Evolutionary conservation across 2,888 invertebrate species (phyloP), one percentile per base, ranked within the genome.

Genomic region (Leptothorax acervorum): DNA sequence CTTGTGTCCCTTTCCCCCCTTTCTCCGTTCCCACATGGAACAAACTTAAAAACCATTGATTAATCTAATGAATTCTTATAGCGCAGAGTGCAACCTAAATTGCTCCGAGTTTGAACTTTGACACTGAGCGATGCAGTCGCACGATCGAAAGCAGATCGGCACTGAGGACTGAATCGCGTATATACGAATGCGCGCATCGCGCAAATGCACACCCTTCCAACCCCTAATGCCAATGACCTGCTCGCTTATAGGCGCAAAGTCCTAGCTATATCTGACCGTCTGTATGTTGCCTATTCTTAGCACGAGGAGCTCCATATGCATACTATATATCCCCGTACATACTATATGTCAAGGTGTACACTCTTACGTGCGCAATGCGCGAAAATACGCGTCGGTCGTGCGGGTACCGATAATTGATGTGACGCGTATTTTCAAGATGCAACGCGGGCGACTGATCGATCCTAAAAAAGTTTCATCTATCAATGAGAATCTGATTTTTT

Each of bases 141-240:
- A 31, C 66, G 87, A 88, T 90, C 90, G 87, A 75, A 84, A 84
- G 83, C 70, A 71, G 74, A 82, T 84, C 82, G 75, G 65, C 82
- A 53, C 79, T 82, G 85, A 71, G 82, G 79, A 89, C 87, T 90
- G 89, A 88, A 89, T 90, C 85, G 88, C 76, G 73, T 23, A 23
- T 23, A 23, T 84, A 86, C 83, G 71, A 75, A 88, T 82, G 88
- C 87, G 88, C 86, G 84, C 87, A 76, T 85, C 86, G 92, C 87
- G 90, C 90, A 90, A 90, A 91, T 91, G 90, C 88, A 90, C 91
- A 92, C 92, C 91, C 42, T 92, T 91, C 92, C 92, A 93, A 93
- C 93, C 93, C 92, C 92, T 92, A 93, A 92, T 93, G 94, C 94
- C 94, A 94, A 94, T 94, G 94, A 94, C 94, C 94, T 93, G 93